Conservation (phyloP, 2,113 vertebrate genomes). For the Pangasianodon gigas region DNA sequence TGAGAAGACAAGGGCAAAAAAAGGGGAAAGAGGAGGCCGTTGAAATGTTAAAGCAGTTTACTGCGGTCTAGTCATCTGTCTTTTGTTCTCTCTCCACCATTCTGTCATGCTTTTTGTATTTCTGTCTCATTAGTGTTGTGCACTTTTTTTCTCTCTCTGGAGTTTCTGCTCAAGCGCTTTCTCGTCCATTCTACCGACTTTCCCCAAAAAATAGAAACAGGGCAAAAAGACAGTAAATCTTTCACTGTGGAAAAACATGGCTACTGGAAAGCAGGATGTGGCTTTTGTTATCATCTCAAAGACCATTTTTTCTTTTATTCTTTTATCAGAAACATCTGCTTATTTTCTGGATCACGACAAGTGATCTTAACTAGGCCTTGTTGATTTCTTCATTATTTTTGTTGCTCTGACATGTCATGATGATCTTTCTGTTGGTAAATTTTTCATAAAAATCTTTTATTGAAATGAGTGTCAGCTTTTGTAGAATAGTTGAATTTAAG, state of each 20-base stretch:
- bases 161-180: conserved; percentile 17
- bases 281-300: not conserved
- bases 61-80: not conserved
- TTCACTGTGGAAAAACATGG: not conserved
- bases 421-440: not conserved
- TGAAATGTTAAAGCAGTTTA: not conserved
- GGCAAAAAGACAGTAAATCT: conserved; percentile 20
- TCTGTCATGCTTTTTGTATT: not conserved
- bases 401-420: not conserved
- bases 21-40: not conserved
- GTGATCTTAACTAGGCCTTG: not conserved
- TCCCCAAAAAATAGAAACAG: not conserved
- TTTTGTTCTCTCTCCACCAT: not conserved
- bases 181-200: not conserved
- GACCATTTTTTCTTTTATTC: not conserved
- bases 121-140: not conserved
- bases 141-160: not conserved
- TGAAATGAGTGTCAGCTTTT: not conserved
- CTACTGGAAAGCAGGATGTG: not conserved
- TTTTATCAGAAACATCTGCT: not conserved
- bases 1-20: not conserved
- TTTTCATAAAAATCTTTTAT: not conserved
- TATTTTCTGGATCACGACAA: not conserved
- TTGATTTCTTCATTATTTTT: not conserved
- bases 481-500: not conserved